Base-by-base conservation (phyloP, 2,888 invertebrate genomes). In the Eueremaeus valkanovi region DNA sequence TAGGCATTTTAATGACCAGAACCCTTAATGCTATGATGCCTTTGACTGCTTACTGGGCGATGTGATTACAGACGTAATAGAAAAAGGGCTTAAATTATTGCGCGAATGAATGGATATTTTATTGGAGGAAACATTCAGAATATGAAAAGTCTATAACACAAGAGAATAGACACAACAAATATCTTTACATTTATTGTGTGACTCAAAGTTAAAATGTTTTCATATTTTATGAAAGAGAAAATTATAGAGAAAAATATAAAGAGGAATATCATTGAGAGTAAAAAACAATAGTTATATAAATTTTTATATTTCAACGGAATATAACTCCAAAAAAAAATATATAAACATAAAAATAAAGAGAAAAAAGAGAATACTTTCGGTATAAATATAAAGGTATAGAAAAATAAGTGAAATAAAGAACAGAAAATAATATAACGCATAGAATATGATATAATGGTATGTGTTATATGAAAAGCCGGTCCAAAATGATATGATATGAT, bases 31-130 rank as follows among this genome's bases (percentile, higher is more conserved):
- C 18, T 11, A 31, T 61, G 31, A 61, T 61, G 61, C 24, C 21
- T 61, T 31, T 61, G 61, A 61, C 61, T n/a, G n/a, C n/a, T 31
- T 61, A 33, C 61, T 61, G 61, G 29, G 61, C 3, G 31, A 29
- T 61, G 31, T 5, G 61, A 61, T 61, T 61, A 61, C 16, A 21
- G 31, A 61, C 29, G 18, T 21, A n/a, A 51, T n/a, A 11, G 61
- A 33, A 33, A 33, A 55, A 21, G 13, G 24, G 21, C 55, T 24
- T 21, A 27, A 55, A 55, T n/a, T n/a, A n/a, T n/a, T n/a, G 9
- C 13, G 45, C 18, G 55, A 55, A 24, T 55, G 55, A 55, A 24
- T 55, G 24, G n/a, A 55, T 55, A 55, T 55, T 61, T 61, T 61
- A 61, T 61, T 61, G 61, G 16, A 31, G 29, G 13, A 61, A 6